Evolutionary conservation across 1,140 invertebrate genomes (phyloP).

Genomic region (Phthorimaea operculella): DNA sequence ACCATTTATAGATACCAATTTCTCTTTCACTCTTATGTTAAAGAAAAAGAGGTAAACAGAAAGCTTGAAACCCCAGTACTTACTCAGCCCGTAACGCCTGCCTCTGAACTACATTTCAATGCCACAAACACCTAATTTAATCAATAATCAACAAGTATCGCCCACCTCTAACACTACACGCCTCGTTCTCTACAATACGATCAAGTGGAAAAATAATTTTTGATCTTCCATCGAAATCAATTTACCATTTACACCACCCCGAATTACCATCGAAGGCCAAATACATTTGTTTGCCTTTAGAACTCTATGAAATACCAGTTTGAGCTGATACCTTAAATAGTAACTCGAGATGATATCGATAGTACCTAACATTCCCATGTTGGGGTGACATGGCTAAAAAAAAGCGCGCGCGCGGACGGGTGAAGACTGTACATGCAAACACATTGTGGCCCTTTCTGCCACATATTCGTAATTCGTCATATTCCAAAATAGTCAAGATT

Average conservation of each 20-base stretch:
- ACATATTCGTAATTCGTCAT: too few relatives aligned
- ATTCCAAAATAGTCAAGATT: too few relatives aligned
- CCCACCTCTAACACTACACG: constrained; percentile 62
- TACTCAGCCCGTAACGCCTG: constrained; percentile 12
- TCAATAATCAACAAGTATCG: constrained; percentile 67
- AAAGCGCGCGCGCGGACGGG: constrained; percentile 19
- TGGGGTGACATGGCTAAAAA: constrained; percentile 44
- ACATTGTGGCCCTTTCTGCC: too few relatives aligned
- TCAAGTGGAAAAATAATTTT: constrained; percentile 67
- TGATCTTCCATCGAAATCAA: constrained; percentile 58
- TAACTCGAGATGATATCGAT: too few relatives aligned
- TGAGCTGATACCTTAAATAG: too few relatives aligned
- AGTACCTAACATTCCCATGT: constrained; percentile 22
- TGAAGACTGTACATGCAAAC: too few relatives aligned
- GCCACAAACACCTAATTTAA: constrained; percentile 64
- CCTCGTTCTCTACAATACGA: constrained; percentile 46
- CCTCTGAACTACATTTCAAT: constrained; percentile 48
- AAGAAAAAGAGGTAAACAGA: neutral
- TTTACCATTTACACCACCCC: constrained; percentile 29
- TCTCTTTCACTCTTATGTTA: too few relatives aligned
- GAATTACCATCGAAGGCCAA: too few relatives aligned
- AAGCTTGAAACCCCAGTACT: too few relatives aligned
- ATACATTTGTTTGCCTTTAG: too few relatives aligned
- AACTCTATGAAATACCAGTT: too few relatives aligned
- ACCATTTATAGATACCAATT: too few relatives aligned